These are phyloP conservation scores for Semaprochilodus insignis DNA, from an alignment of 2,797 vertebrate species.

Conservation along the genomic window DNA sequence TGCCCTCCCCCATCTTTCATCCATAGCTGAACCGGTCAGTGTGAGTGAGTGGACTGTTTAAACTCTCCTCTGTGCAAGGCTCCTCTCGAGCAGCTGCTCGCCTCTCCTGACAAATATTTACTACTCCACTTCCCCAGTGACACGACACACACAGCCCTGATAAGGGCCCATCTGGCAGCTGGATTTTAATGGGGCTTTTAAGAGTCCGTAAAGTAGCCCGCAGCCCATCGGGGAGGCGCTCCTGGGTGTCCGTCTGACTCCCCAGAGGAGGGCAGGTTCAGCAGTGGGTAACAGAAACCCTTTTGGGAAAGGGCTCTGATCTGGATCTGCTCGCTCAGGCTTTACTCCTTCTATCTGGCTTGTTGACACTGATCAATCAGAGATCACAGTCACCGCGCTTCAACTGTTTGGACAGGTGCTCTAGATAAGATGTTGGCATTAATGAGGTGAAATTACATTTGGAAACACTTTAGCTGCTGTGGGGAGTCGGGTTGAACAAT, in stretches of 20 bases:
- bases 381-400: constrained; percentile 17
- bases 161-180: constrained; percentile 79
- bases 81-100: constrained; percentile 71
- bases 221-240: constrained; percentile 63
- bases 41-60: not conserved
- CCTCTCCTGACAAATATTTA: constrained; percentile 79
- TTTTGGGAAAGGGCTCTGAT: constrained; percentile 27
- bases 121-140: constrained; percentile 65
- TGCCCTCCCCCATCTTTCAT: not conserved
- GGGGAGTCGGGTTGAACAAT: not conserved
- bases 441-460: constrained; percentile 17
- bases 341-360: constrained; percentile 36
- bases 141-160: constrained; percentile 63
- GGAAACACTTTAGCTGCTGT: not conserved
- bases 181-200: constrained; percentile 71
- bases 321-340: constrained; percentile 6
- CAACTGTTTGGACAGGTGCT: constrained; percentile 21
- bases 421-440: constrained; percentile 26
- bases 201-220: constrained; percentile 74
- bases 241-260: constrained; percentile 29
- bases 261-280: constrained; percentile 3
- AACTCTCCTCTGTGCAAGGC: constrained; percentile 39
- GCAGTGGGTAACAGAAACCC: constrained; percentile 25
- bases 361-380: constrained; percentile 36
- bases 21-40: not conserved